Evolutionary conservation across 2,888 invertebrate genomes (phyloP).

Genomic region (Amblyjoppa fuscipennis): DNA sequence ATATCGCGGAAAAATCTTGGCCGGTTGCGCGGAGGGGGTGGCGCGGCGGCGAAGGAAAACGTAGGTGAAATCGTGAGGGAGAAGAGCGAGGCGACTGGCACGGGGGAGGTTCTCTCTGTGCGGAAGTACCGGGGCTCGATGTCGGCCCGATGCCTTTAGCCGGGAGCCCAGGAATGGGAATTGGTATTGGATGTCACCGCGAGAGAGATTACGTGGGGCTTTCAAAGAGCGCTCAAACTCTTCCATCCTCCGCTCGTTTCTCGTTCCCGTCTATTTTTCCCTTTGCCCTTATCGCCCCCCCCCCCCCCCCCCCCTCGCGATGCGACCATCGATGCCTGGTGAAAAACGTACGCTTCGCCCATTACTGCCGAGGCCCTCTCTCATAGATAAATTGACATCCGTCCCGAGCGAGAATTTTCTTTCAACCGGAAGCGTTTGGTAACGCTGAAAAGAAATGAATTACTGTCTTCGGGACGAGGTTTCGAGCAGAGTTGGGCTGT

Average conservation of each 20-base stretch:
- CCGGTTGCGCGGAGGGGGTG: neutral
- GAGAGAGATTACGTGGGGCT: constrained; percentile 81
- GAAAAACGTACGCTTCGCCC: constrained; percentile 26
- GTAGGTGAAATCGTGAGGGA: constrained; percentile 22
- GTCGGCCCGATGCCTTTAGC: constrained; percentile 68
- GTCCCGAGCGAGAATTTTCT: neutral
- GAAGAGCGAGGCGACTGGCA: constrained; percentile 31
- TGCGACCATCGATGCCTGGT: constrained; percentile 9
- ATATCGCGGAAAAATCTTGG: constrained; percentile 75
- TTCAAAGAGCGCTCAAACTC: constrained; percentile 75
- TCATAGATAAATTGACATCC: constrained; percentile 18
- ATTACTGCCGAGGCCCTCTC: constrained; percentile 66
- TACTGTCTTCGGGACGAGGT: too few species aligned
- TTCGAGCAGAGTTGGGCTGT: too few species aligned
- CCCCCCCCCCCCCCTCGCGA: neutral
- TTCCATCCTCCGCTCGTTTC: constrained; percentile 33
- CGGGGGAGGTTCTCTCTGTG: neutral
- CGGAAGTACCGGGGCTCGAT: constrained; percentile 71
- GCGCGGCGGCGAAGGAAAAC: constrained; percentile 10
- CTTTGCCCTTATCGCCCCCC: constrained; percentile 24
- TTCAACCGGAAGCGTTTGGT: constrained; percentile 27
- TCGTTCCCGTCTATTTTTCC: constrained; percentile 53
- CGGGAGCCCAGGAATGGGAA: constrained; percentile 68
- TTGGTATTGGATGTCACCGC: constrained; percentile 81
- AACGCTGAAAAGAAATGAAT: too few species aligned